Evolutionary conservation across 1,140 invertebrate genomes (phyloP).

Genomic region (Drosophila busckii): DNA sequence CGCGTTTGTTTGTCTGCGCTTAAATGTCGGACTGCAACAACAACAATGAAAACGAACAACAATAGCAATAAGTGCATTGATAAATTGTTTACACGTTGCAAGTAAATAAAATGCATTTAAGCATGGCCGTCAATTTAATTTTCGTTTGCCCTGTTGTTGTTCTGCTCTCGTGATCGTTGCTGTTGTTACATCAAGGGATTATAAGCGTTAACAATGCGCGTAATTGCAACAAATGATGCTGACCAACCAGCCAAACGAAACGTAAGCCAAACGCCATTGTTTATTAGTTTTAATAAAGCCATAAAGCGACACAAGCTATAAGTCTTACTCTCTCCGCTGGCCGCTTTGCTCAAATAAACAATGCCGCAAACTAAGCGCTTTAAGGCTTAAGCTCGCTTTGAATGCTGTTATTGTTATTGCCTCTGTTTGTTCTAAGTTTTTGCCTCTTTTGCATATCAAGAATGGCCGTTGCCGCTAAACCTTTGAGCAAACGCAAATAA

Average conservation of each 20-base stretch:
- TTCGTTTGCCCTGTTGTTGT: background rate
- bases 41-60: slow-evolving; percentile 9
- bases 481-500: slow-evolving; percentile 60
- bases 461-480: slow-evolving; percentile 51
- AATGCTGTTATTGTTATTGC: slow-evolving; percentile 12
- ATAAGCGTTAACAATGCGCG: slow-evolving; percentile 12
- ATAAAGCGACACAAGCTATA: slow-evolving; percentile 55
- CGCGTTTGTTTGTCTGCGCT: slow-evolving; percentile 45
- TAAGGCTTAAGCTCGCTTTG: slow-evolving; percentile 52
- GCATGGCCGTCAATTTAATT: slow-evolving; percentile 8
- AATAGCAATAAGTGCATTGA: slow-evolving; percentile 20
- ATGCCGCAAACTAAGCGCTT: slow-evolving; percentile 69
- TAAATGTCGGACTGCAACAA: slow-evolving; percentile 17
- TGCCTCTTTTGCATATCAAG: slow-evolving; percentile 41
- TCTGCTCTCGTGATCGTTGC: background rate
- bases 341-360: slow-evolving; percentile 30
- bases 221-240: background rate
- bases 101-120: slow-evolving; percentile 61
- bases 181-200: slow-evolving; percentile 23
- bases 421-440: slow-evolving; percentile 27
- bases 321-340: too few species aligned
- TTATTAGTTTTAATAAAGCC: slow-evolving; percentile 71
- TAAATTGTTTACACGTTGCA: slow-evolving; percentile 68
- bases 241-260: background rate
- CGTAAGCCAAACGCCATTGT: slow-evolving; percentile 25